Evolutionary conservation across 2,888 invertebrate species (phyloP).

Genomic region (Oligia fasciuncula): DNA sequence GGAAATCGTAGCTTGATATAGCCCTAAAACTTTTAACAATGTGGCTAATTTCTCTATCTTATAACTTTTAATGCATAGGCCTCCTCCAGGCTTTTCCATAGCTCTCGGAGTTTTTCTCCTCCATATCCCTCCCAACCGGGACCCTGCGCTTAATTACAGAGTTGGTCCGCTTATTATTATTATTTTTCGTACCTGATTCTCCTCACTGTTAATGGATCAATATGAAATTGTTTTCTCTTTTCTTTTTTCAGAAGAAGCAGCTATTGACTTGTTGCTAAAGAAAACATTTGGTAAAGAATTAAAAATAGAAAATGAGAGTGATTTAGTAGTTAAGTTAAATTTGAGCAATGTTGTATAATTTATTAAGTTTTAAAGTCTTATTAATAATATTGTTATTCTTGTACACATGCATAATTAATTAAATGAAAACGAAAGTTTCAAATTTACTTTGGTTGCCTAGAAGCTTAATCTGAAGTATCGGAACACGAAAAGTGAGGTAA

Average conservation of each 20-base stretch:
- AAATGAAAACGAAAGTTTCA: constrained; percentile 59
- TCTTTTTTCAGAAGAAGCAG: constrained; percentile 90
- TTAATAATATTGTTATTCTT: constrained; percentile 77
- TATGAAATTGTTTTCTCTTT: constrained; percentile 27
- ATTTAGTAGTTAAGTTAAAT: constrained; percentile 84
- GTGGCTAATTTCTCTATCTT: background rate
- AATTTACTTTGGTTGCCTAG: constrained; percentile 13
- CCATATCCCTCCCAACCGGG: background rate
- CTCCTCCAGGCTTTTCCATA: background rate
- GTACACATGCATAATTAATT: constrained; percentile 70
- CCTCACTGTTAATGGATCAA: background rate
- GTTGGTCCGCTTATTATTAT: background rate
- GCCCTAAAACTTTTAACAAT: background rate
- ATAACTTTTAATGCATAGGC: background rate
- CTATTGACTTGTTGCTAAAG: constrained; percentile 90
- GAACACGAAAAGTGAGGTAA: background rate
- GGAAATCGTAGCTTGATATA: background rate
- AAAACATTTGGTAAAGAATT: constrained; percentile 90
- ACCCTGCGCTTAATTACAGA: background rate
- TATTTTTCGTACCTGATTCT: background rate
- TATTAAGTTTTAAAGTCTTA: constrained; percentile 71
- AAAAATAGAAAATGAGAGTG: constrained; percentile 87
- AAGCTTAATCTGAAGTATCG: background rate
- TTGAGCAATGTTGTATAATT: constrained; percentile 80
- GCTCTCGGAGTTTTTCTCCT: background rate